Evolutionary conservation across 2,888 invertebrate genomes (phyloP).

Genomic region (Electrophaes corylata): DNA sequence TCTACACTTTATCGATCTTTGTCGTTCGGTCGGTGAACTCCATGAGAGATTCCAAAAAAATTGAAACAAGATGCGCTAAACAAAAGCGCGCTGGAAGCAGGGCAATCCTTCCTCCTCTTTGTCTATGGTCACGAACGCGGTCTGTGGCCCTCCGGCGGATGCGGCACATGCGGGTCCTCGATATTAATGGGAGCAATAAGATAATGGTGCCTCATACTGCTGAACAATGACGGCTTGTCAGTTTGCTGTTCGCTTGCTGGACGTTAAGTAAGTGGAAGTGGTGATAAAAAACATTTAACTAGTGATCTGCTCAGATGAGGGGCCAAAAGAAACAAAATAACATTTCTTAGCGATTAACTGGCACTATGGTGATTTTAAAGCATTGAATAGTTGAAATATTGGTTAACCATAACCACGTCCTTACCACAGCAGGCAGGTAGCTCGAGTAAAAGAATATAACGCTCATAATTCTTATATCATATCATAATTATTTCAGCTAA

Average conservation of each 20-base stretch:
- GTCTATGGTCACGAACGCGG: conserved; percentile 70
- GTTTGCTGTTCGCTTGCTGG: conserved; percentile 44
- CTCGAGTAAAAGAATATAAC: not conserved
- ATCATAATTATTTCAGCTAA: conserved; percentile 62
- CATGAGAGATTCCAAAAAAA: conserved; percentile 51
- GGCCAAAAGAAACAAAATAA: conserved; percentile 8
- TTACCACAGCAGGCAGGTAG: conserved; percentile 7
- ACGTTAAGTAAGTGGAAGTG: conserved; percentile 41
- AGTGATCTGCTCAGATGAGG: conserved; percentile 7
- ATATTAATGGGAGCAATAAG: conserved; percentile 72
- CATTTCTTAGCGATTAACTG: not conserved
- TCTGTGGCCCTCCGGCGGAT: conserved; percentile 67
- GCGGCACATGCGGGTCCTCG: conserved; percentile 72
- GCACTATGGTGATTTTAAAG: no score
- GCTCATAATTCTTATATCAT: conserved; percentile 32
- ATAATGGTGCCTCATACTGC: conserved; percentile 67
- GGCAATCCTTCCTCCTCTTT: conserved; percentile 62
- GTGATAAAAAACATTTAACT: conserved; percentile 21
- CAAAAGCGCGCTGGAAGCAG: conserved; percentile 58
- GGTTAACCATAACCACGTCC: not conserved
- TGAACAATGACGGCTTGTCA: conserved; percentile 67
- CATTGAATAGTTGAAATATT: no score
- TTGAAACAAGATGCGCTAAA: conserved; percentile 43
- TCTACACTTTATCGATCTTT: not conserved
- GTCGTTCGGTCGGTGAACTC: conserved; percentile 39